These are phyloP conservation scores for Xestoiulus laeticollis DNA, from an alignment of 2,888 invertebrate species.

Conservation along the genomic window DNA sequence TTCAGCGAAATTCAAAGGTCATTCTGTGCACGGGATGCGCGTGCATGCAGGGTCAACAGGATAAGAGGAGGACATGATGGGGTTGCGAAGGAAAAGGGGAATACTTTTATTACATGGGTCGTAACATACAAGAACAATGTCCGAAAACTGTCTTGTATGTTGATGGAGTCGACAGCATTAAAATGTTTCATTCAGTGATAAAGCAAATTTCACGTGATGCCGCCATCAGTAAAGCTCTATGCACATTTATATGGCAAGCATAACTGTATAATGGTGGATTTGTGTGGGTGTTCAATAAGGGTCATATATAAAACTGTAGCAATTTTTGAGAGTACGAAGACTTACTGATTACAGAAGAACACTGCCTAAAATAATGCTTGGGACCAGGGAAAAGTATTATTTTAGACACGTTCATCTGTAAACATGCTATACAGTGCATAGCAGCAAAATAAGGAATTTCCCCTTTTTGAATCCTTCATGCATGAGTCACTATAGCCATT, in stretches of 20 bases:
- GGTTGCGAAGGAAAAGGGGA: not conserved
- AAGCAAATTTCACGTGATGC: not conserved
- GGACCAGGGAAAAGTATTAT: too few species aligned
- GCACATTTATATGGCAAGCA: not conserved
- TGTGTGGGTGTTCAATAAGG: too few species aligned
- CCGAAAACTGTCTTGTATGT: not conserved
- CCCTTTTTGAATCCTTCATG: too few species aligned
- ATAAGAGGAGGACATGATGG: not conserved
- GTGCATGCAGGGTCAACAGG: not conserved
- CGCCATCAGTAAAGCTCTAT: not conserved
- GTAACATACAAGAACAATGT: not conserved
- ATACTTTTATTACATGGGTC: not conserved
- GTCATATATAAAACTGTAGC: too few species aligned
- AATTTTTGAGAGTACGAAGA: too few species aligned
- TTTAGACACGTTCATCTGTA: too few species aligned
- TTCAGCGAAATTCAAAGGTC: not conserved
- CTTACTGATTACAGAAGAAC: too few species aligned
- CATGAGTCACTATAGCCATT: too few species aligned
- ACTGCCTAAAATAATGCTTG: too few species aligned
- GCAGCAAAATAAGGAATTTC: too few species aligned
- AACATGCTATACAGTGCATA: too few species aligned
- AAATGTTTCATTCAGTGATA: not conserved
- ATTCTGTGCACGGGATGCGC: not conserved
- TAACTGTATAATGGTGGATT: too few species aligned
- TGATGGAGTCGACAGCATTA: not conserved